Percentiles rank a stretch among this genome's conserved stretches.
Evolutionary conservation across 2,113 vertebrate species (phyloP).

Genomic region (Tyrannus savana): DNA sequence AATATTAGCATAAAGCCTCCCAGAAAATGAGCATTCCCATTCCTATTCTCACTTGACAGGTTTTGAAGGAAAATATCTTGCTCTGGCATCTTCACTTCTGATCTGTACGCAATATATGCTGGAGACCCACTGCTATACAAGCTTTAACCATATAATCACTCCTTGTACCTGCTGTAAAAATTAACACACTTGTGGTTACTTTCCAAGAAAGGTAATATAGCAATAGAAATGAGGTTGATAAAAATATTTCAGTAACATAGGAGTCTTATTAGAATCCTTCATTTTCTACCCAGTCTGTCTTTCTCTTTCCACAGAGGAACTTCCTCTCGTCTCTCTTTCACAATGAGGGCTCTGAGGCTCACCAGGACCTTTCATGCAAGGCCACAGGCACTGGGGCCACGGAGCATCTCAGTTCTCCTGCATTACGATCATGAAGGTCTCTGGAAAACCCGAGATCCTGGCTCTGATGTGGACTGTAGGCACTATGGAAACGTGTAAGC

Average conservation of each 20-base stretch:
- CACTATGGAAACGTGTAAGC: accelerated
- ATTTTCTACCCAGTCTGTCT: not conserved
- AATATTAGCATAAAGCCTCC: not conserved
- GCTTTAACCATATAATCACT: not conserved
- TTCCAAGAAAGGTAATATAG: not conserved
- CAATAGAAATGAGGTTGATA: not conserved
- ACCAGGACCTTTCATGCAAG: accelerated
- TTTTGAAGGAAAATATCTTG: not conserved
- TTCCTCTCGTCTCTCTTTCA: not conserved
- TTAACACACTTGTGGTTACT: not conserved
- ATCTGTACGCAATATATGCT: not conserved
- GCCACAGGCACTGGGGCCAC: not conserved
- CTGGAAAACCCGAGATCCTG: accelerated
- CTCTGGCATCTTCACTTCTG: not conserved
- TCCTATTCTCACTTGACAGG: not conserved
- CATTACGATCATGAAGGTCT: not conserved
- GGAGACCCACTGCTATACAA: not conserved
- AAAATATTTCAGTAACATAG: not conserved
- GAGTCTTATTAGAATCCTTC: not conserved
- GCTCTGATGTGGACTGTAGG: not conserved
- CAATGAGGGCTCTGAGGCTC: not conserved
- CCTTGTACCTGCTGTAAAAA: not conserved
- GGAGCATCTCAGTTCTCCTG: not conserved
- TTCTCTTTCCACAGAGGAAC: not conserved
- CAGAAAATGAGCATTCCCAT: not conserved